Conservation (phyloP, 1,140 invertebrate genomes). For the Microplitis demolitor region DNA sequence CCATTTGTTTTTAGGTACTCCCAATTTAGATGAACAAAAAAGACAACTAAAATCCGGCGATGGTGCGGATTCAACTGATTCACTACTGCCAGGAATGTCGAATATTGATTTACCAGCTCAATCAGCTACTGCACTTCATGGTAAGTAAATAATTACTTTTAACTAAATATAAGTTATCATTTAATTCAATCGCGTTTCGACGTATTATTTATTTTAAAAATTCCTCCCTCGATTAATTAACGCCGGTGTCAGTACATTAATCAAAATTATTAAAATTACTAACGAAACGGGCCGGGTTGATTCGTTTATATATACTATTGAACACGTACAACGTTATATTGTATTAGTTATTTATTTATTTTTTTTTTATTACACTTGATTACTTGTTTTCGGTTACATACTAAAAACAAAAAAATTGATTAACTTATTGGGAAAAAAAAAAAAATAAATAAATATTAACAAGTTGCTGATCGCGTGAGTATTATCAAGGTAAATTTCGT, state of each 20-base stretch:
- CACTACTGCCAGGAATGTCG: slow-evolving; percentile 50
- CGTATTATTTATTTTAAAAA: too few relatives aligned
- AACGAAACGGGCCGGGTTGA: background rate
- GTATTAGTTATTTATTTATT: too few relatives aligned
- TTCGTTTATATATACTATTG: background rate
- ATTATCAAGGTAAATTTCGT: background rate
- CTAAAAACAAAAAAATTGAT: background rate
- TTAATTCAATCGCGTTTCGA: background rate
- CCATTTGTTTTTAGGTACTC: slow-evolving; percentile 54
- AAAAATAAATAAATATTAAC: background rate
- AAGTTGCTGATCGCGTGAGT: slow-evolving; percentile 13
- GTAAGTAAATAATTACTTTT: slow-evolving; percentile 29
- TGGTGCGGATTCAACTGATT: slow-evolving; percentile 38
- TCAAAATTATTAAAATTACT: background rate
- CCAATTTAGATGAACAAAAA: slow-evolving; percentile 33
- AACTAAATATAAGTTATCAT: background rate
- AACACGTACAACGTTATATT: background rate
- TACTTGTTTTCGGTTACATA: background rate
- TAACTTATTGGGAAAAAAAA: slow-evolving; percentile 1
- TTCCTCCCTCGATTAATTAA: too few relatives aligned
- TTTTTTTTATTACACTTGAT: background rate
- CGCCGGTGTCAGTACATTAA: too few relatives aligned
- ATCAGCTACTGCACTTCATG: slow-evolving; percentile 39
- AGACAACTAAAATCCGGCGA: slow-evolving; percentile 33
- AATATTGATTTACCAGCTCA: slow-evolving; percentile 48